A percentile compares a stretch with the other conserved stretches of the same genome.
Evolutionary conservation across 2,797 vertebrate species (phyloP).

Genomic region (Notamacropus eugenii): DNA sequence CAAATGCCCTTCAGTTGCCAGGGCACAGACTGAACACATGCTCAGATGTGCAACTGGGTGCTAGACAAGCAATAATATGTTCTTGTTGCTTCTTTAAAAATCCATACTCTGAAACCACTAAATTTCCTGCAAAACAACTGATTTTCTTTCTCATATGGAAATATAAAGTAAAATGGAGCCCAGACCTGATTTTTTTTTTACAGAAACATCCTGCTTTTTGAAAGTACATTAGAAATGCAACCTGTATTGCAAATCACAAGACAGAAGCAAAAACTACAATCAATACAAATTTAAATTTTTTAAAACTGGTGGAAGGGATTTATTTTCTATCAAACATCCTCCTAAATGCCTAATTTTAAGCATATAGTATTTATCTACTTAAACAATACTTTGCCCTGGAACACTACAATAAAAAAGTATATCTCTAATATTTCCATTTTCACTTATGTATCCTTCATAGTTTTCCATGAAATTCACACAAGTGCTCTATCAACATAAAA

Average conservation of each 20-base stretch:
- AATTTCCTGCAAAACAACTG: slow-evolving; percentile 65
- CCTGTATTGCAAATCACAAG: slow-evolving; percentile 75
- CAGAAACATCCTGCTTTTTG: slow-evolving; percentile 52
- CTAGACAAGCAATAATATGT: slow-evolving; percentile 69
- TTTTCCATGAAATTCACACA: slow-evolving; percentile 75
- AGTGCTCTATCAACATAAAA: slow-evolving; percentile 49
- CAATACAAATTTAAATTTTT: not conserved
- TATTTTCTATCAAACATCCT: not conserved
- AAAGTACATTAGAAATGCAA: slow-evolving; percentile 64
- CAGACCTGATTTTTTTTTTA: slow-evolving; percentile 54
- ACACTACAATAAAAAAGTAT: slow-evolving; percentile 72
- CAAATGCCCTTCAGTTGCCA: slow-evolving; percentile 69
- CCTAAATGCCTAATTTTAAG: slow-evolving; percentile 75
- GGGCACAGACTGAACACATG: slow-evolving; percentile 71
- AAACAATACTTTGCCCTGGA: slow-evolving; percentile 61
- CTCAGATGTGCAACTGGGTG: slow-evolving; percentile 75
- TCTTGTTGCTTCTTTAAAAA: slow-evolving; percentile 63
- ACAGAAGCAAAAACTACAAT: slow-evolving; percentile 62
- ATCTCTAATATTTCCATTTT: slow-evolving; percentile 69
- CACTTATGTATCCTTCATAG: slow-evolving; percentile 41
- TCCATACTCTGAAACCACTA: slow-evolving; percentile 66
- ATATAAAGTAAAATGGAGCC: slow-evolving; percentile 62
- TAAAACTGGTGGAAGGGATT: slow-evolving; percentile 27
- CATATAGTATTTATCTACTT: slow-evolving; percentile 50
- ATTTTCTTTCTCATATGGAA: slow-evolving; percentile 65